These are phyloP conservation scores for Anoplopoma fimbria DNA, from an alignment of 2,113 vertebrate genomes.

Conservation along the genomic window DNA sequence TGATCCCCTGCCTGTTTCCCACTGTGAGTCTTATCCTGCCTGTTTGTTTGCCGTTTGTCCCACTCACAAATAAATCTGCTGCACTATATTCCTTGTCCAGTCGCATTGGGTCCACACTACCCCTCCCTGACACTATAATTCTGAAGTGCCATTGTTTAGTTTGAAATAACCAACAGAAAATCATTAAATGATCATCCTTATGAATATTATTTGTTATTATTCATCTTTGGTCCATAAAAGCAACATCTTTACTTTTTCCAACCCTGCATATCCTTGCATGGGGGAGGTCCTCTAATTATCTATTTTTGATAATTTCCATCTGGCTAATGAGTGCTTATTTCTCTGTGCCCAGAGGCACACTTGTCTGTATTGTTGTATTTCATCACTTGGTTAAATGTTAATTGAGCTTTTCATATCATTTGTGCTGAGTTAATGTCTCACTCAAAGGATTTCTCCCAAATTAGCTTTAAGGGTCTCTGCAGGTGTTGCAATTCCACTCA, in stretches of 20 bases:
- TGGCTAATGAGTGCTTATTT: constrained; percentile 79
- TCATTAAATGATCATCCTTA: neutral
- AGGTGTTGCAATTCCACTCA: constrained; percentile 70
- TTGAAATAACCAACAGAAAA: neutral
- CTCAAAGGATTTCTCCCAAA: constrained; percentile 74
- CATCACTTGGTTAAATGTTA: constrained; percentile 84
- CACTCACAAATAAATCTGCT: too few species aligned
- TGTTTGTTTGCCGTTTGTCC: too few species aligned
- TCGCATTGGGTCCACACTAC: too few species aligned
- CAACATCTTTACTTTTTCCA: constrained; percentile 58
- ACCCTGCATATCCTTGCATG: constrained; percentile 38
- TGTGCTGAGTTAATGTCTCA: constrained; percentile 78
- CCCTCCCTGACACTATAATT: too few species aligned
- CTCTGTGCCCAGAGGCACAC: constrained; percentile 70
- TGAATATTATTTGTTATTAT: constrained; percentile 41
- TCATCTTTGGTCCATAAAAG: constrained; percentile 56
- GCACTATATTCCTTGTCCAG: too few species aligned
- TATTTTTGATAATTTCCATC: constrained; percentile 76
- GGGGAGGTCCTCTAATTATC: constrained; percentile 64
- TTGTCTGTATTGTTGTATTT: constrained; percentile 81
- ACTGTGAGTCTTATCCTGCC: too few species aligned
- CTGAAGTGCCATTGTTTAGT: neutral
- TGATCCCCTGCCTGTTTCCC: too few species aligned
- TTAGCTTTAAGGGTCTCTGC: constrained; percentile 68
- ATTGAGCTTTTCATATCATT: constrained; percentile 78